Base-by-base conservation (phyloP, 2,113 vertebrate species). In the Chaetorhynchus papuensis region DNA sequence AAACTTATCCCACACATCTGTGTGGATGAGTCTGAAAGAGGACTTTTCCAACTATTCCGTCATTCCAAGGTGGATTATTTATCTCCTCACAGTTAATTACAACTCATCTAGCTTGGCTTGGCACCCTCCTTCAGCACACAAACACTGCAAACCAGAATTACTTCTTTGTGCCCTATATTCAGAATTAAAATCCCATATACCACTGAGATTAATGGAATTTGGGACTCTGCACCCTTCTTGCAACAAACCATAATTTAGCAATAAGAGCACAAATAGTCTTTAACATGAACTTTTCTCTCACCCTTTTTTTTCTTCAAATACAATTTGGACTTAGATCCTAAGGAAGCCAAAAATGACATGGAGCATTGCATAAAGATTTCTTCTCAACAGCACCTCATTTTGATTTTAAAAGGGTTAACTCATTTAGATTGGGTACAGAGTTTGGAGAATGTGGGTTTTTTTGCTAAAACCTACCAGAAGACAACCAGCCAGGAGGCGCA, bases 21-120 rank as follows among this genome's bases (percentile, higher is more conserved):
- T 1, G 2, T 23, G 37, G 14, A n/a, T 64, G 42, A 47, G 37
- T 41, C 12, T 76, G 26, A 37, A n/a, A 33, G 41, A 23, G 8
- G 7, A 49, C 5, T 54, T 41, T 7, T 14, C 22, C 56, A 83
- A 6, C 2, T 13, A 3, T 27, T 76, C 35, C 19, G 0, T 15
- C 21, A 61, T 54, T 61, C 49, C 49, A 76, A 28, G 21, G 47
- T 17, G 19, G 8, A 14, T 14, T 75, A 27, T 19, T 75, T 89
- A n/a, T 84, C 59, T 78, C 16, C 50, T 78, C 6, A 8, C 16
- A 45, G 6, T 54, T 81, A 90, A 83, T 89, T 84, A 49, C 27
- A 89, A 20, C 14, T 64, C 15, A 15, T 15, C n/a, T 53, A 27
- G 15, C 19, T 66, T 78, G 47, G 16, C 24, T 63, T 82, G 65